Conservation (phyloP, 2,797 vertebrate species). For the Tenualosa ilisha region DNA sequence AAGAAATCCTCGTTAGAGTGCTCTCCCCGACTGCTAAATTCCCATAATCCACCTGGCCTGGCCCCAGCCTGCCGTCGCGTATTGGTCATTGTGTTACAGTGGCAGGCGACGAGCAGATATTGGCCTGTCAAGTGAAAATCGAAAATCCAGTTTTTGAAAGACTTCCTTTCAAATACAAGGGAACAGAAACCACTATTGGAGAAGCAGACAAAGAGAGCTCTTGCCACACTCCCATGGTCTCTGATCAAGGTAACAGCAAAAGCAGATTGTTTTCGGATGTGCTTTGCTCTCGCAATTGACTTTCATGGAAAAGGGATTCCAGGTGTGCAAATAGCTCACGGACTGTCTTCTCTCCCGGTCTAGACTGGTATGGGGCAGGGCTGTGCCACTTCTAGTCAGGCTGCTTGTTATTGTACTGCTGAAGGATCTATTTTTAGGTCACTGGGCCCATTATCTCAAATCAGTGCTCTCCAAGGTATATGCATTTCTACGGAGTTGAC, state of each 20-base stretch:
- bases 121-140: neutral
- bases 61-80: neutral
- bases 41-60: conserved; percentile 26
- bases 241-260: conserved; percentile 15
- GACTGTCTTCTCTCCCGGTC: neutral
- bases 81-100: conserved; percentile 5
- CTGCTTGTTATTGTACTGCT: neutral
- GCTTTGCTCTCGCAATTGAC: neutral
- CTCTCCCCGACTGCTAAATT: neutral
- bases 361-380: neutral
- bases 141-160: neutral
- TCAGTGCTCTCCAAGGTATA: neutral
- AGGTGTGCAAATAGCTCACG: neutral
- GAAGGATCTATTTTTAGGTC: neutral
- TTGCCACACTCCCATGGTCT: neutral
- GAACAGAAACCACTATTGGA: neutral
- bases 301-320: conserved; percentile 11
- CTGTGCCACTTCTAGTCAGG: neutral
- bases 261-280: conserved; percentile 10
- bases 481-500: neutral
- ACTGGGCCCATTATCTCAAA: neutral
- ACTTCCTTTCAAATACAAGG: neutral
- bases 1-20: neutral
- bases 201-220: neutral
- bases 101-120: neutral